These are phyloP conservation scores for Tinea trinotella DNA, from an alignment of 2,888 invertebrate species.

Conservation along the genomic window DNA sequence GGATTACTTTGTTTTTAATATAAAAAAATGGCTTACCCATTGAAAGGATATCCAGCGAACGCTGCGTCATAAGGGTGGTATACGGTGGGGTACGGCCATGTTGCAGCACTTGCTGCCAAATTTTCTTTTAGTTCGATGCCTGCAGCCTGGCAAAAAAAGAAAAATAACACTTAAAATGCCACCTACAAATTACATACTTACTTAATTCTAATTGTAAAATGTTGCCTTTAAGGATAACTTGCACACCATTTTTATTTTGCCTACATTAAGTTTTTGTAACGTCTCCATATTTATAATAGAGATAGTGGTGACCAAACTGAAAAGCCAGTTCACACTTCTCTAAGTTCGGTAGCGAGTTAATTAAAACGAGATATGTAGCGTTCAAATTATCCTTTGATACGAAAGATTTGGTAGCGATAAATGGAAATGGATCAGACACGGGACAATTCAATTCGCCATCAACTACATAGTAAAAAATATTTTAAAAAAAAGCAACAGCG, in stretches of 20 bases:
- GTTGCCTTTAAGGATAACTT: background rate
- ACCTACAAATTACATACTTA: background rate
- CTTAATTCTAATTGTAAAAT: background rate
- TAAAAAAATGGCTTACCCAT: constrained; percentile 82
- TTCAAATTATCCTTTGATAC: background rate
- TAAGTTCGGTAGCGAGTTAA: background rate
- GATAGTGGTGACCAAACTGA: background rate
- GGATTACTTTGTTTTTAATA: background rate
- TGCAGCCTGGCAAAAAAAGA: constrained; percentile 74
- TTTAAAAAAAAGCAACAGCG: background rate
- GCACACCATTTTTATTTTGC: too few relatives aligned
- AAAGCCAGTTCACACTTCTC: background rate
- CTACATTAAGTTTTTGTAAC: too few relatives aligned
- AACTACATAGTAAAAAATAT: background rate
- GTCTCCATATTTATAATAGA: background rate
- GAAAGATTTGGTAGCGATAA: background rate
- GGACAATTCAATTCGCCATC: background rate
- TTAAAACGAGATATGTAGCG: background rate
- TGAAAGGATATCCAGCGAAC: constrained; percentile 94
- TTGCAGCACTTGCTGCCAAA: constrained; percentile 84
- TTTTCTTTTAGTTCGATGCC: constrained; percentile 92
- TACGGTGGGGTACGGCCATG: constrained; percentile 92
- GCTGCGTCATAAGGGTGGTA: constrained; percentile 96
- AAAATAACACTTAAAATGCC: constrained; percentile 1
- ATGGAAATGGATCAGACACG: background rate